Base-by-base conservation (phyloP, 1,140 invertebrate species). In the Bombus pascuorum region DNA sequence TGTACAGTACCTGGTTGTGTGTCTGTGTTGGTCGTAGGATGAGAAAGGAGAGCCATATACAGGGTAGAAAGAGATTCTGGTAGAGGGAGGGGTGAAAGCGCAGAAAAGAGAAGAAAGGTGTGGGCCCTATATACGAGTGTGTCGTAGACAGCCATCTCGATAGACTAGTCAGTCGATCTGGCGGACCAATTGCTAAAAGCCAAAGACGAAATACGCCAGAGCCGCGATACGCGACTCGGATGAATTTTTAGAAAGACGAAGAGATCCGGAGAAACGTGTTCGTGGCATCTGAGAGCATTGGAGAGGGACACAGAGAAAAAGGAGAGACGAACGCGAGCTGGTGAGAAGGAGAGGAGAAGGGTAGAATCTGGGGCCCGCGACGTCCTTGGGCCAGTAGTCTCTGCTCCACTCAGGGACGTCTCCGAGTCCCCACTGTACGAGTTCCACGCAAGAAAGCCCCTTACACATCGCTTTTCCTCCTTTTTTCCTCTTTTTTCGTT, bases 351-450 rank as follows among this genome's bases (percentile, higher is more conserved):
- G 65, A 68, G 34, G 66, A 47, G 44, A 22, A 83, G 57, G 78
- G 57, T 82, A 83, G 77, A 92, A 93, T 93, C 92, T 93, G 93
- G 93, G 92, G 88, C 93, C 93, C 90, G 92, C 89, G 92, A 93
- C 93, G 93, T 93, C 93, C 93, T 94, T 93, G 93, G 93, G 93
- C 85, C 90, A 90, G 91, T 93, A 93, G 93, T 93, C 92, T 90
- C 90, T 72, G 87, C 78, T 86, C 76, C 89, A 77, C 82, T 92
- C 93, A 92, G 91, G 93, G 93, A 89, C 92, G 92, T 92, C 92
- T 92, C 88, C 89, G 22, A 81, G 86, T 88, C 87, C 81, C 86
- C 81, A 88, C 90, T 88, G 71, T 81, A 62, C 39, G 22, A 68
- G 25, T 80, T 42, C 79, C 78, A 18, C 62, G 65, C 73, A 81